These are phyloP conservation scores for Sporophila hypoxantha DNA, from an alignment of 2,113 vertebrate genomes.

Conservation along the genomic window DNA sequence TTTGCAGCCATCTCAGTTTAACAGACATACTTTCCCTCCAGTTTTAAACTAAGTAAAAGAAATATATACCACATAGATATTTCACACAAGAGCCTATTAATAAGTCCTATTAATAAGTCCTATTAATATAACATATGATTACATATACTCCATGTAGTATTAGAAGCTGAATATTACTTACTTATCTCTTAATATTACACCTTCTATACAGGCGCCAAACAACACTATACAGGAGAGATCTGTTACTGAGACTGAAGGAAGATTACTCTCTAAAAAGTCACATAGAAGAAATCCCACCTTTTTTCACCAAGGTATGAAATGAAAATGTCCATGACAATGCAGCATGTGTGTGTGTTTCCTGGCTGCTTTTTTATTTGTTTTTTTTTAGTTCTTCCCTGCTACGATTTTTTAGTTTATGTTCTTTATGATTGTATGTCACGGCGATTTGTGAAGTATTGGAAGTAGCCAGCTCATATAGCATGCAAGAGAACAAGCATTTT, in stretches of 20 bases:
- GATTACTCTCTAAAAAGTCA: neutral
- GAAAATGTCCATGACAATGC: neutral
- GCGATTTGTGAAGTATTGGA: neutral
- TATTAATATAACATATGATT: neutral
- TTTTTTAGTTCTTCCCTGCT: neutral
- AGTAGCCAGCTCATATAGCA: neutral
- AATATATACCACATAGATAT: neutral
- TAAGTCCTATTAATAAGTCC: neutral
- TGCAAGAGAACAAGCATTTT: neutral
- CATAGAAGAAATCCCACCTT: neutral
- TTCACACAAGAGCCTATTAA: neutral
- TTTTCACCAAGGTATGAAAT: neutral
- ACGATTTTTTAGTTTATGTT: neutral
- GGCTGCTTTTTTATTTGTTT: neutral
- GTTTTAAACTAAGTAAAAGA: neutral
- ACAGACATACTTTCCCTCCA: neutral
- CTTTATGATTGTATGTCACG: neutral
- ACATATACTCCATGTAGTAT: neutral
- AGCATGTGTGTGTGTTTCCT: neutral
- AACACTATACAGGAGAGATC: conserved; percentile 87
- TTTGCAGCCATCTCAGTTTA: neutral
- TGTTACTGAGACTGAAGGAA: conserved; percentile 64
- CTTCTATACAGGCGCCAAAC: conserved; percentile 93
- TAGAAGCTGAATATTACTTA: conserved; percentile 51
- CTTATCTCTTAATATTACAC: conserved; percentile 94